Evolutionary conservation across 2,797 vertebrate genomes (phyloP).

Genomic region (Leptatherina wallacei): DNA sequence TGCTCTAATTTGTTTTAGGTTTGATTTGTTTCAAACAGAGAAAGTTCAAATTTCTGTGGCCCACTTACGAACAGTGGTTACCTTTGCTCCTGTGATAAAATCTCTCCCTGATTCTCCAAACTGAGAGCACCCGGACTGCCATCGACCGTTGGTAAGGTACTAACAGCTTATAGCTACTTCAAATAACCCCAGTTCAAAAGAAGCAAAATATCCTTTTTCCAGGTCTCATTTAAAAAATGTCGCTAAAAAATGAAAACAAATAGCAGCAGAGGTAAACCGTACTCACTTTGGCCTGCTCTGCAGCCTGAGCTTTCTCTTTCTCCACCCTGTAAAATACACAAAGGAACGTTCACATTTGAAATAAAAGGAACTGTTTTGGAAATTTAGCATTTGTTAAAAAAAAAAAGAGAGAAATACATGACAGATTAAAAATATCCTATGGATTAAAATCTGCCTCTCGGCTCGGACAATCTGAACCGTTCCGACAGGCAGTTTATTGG

Average conservation of each 20-base stretch:
- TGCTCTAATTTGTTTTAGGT: no score
- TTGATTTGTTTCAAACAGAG: no score
- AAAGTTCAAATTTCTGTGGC: background rate
- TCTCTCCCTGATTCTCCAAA: background rate
- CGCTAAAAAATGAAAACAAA: background rate
- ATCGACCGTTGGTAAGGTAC: background rate
- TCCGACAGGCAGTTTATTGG: background rate
- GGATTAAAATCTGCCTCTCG: background rate
- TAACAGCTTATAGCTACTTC: background rate
- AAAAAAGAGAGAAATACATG: background rate
- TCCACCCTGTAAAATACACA: constrained; percentile 87
- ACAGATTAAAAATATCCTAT: background rate
- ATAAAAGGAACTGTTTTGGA: background rate
- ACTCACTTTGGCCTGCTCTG: constrained; percentile 94
- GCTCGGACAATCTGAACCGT: background rate
- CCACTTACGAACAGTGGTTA: background rate
- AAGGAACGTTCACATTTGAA: background rate
- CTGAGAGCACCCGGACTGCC: background rate
- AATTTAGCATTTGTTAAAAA: background rate
- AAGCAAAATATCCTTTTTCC: background rate
- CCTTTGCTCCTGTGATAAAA: background rate
- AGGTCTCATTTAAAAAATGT: background rate
- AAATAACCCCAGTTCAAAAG: no score
- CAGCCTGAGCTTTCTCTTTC: constrained; percentile 96
- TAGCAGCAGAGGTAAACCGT: background rate